phyloP scores from a whole-genome alignment of 1,140 invertebrate genomes.

The Laupala kohalensis region DNA sequence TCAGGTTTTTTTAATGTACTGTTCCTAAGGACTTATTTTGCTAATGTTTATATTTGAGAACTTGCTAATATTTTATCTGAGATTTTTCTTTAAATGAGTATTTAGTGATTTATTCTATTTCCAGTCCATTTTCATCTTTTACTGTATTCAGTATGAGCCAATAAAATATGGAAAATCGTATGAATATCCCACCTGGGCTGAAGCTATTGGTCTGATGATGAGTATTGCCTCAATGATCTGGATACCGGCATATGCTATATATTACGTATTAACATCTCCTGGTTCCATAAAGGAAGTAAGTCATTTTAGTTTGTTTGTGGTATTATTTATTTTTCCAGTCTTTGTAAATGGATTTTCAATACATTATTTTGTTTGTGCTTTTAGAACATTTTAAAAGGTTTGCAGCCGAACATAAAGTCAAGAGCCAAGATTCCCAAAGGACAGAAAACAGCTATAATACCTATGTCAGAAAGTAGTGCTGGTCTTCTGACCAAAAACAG shows the following conservation, averaged over 20 bases:
- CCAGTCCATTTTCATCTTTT: slow-evolving; percentile 58
- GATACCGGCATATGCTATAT: slow-evolving; percentile 52
- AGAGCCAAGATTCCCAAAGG: slow-evolving; percentile 30
- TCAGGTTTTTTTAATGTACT: neutral
- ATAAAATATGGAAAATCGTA: slow-evolving; percentile 50
- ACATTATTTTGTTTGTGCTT: too few species aligned
- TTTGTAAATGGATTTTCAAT: neutral
- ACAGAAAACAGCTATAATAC: slow-evolving; percentile 30
- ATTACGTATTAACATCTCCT: slow-evolving; percentile 33
- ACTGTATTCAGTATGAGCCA: slow-evolving; percentile 48
- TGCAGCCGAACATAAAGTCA: slow-evolving; percentile 34
- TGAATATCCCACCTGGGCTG: slow-evolving; percentile 59
- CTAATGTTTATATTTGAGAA: too few species aligned
- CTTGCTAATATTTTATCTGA: too few species aligned
- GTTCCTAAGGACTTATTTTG: neutral
- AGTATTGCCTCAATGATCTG: slow-evolving; percentile 62
- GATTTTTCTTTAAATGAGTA: too few species aligned
- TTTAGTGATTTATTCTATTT: too few species aligned
- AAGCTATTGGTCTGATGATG: slow-evolving; percentile 53
- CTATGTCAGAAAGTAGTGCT: slow-evolving; percentile 36
- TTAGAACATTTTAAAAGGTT: slow-evolving; percentile 33
- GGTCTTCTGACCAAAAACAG: slow-evolving; percentile 30
- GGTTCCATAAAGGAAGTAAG: slow-evolving; percentile 38
- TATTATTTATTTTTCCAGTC: neutral
- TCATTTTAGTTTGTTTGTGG: neutral